Base-by-base conservation (phyloP, 2,888 invertebrate genomes). In the Atherix ibis region DNA sequence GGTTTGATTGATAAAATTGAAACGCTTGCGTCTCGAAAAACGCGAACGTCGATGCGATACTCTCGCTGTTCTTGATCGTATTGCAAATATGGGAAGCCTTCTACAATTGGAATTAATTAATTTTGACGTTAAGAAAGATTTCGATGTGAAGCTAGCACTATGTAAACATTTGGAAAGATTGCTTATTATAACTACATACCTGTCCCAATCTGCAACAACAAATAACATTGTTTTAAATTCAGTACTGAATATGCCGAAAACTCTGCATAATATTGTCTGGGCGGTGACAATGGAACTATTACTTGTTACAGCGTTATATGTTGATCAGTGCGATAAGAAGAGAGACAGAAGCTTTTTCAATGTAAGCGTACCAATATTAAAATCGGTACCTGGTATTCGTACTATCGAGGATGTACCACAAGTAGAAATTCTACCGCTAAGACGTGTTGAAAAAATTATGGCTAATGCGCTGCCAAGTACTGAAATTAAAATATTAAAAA, bases 191-290 rank as follows among this genome's bases (percentile, higher is more conserved):
- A 85, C 85, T 4, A 83, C 81, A 1, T 85, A 85, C 51, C 76
- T 83, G 45, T 81, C 80, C 27, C 83, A 85, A 51, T 81, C 83
- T n/a, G 84, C 84, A 4, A 82, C 82, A 13, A 83, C 84, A 29
- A 84, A 83, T 58, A 76, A 78, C 48, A 79, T 83, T 47, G 66
- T 70, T 25, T 58, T 76, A 43, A 66, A 68, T 46, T 73, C 73
- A 27, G 73, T 80, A 19, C 68, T 74, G 26, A 66, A 74, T 45
- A 64, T 81, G 14, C 66, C 69, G 31, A 66, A 70, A 37, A 74
- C 76, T 12, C 60, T 87, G 13, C 73, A 73, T 10, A 76, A 78
- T 48, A 76, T 87, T 44, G 78, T 83, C 43, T 82, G 85, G 80
- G 84, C 83, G 33, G 76, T 87, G 5, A n/a, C n/a, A n/a, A n/a